Base-by-base conservation (phyloP, 1,140 invertebrate species). In the Macrobrachium rosenbergii region DNA sequence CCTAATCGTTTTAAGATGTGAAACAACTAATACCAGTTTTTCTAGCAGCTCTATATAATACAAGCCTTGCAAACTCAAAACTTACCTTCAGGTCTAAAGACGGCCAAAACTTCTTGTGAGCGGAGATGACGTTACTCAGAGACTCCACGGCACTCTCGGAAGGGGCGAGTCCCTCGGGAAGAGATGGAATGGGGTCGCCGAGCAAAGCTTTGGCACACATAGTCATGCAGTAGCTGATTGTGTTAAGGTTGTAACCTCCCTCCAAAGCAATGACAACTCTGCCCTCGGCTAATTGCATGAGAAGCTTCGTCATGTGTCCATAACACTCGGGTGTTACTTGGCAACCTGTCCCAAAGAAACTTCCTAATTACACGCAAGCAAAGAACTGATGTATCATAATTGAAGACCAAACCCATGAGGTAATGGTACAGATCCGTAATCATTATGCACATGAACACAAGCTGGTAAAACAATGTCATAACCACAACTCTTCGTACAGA, bases 161-260 rank as follows among this genome's bases (percentile, higher is more conserved):
- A n/a, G 88, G 88, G 2, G 45, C 45, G n/a, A 87, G 75, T 58
- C 94, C 94, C 0, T 93, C 90, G 16, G 79, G 73, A 76, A 94
- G 92, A 63, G 92, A 92, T 0, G 95, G 94, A 76, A 97, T 92
- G 0, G 96, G 96, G 92, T 99, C 96, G 0, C 96, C 97, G 0
- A 99, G 92, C 17, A 99, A 92, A 0, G 96, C 94, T 92, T 97
- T 97, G 0, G 95, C 95, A 92, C 97, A 98, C 93, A 96, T 95
- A 0, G 95, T 94, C 95, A 98, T 96, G 2, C 95, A 94, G 90
- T 97, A 95, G 0, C 96, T 95, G 83, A 97, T 96, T 2, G 96
- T 96, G 78, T 94, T 95, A 11, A 97, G 92, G 91, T 98, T 98
- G 92, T 99, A 99, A 7, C 98, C 98, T n/a, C 97, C 98, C 93